Percentiles rank a stretch among this genome's conserved stretches.
Conservation (phyloP, 2,113 vertebrate species). For the Microcebus griseorufus region DNA sequence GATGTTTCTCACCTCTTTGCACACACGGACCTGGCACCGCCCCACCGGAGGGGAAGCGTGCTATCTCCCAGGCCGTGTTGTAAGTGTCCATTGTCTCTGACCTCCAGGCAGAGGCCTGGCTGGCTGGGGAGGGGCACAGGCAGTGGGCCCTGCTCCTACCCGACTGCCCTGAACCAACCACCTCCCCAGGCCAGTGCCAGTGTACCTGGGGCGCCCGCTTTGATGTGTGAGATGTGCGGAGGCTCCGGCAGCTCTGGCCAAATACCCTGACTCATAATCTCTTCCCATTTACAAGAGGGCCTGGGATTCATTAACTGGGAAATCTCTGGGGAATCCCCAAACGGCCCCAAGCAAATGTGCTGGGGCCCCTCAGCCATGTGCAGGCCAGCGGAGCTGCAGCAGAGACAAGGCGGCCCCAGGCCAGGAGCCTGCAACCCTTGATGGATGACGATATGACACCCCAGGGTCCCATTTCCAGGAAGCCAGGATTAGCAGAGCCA, state of each 20-base stretch:
- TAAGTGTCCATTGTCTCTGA: background rate
- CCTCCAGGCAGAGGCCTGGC: background rate
- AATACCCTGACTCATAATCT: conserved; percentile 55
- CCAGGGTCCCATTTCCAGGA: background rate
- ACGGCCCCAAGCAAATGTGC: conserved; percentile 57
- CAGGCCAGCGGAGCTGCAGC: conserved; percentile 27
- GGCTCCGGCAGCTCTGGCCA: no score
- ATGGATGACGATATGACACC: conserved; percentile 24
- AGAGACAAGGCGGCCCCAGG: background rate
- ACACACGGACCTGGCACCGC: no score
- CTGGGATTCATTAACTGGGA: conserved; percentile 79
- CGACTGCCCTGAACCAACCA: conserved; percentile 68
- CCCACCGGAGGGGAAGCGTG: rapidly evolving
- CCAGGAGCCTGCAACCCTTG: background rate
- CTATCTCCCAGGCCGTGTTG: background rate
- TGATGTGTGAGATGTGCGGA: conserved; percentile 65
- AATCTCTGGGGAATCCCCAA: conserved; percentile 52
- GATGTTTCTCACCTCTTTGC: background rate
- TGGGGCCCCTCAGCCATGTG: conserved; percentile 59
- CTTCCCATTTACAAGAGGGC: conserved; percentile 67
- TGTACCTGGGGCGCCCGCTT: conserved; percentile 23
- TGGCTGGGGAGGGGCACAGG: background rate
- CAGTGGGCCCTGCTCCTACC: conserved; percentile 63
- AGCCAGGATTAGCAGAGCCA: background rate
- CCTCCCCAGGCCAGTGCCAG: background rate